These are phyloP conservation scores for Hemiscyllium ocellatum DNA, from an alignment of 2,113 vertebrate species.

Conservation along the genomic window DNA sequence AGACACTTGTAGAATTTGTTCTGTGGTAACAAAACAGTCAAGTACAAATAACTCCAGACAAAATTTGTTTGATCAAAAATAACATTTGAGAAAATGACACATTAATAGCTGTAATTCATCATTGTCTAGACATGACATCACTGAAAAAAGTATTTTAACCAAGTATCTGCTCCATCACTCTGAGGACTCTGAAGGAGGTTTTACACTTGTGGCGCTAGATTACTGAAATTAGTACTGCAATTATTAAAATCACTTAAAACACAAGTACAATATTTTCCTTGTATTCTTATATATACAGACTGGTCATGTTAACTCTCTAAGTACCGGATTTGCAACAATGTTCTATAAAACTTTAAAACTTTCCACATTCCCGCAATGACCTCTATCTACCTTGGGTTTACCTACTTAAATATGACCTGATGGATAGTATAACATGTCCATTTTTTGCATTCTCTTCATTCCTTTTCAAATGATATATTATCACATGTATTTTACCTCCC, in stretches of 20 bases:
- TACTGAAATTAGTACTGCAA: conserved; percentile 21
- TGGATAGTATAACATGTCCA: background rate
- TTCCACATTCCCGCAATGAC: background rate
- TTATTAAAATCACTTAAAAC: conserved; percentile 29
- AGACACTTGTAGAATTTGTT: background rate
- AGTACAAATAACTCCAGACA: background rate
- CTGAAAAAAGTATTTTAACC: conserved; percentile 28
- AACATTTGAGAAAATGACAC: conserved; percentile 18
- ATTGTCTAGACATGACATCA: conserved; percentile 37
- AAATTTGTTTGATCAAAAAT: conserved; percentile 31
- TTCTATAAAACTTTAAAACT: background rate
- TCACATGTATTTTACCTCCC: background rate
- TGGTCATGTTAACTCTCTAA: background rate
- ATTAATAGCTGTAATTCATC: conserved; percentile 36
- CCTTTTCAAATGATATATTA: background rate
- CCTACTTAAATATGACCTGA: background rate
- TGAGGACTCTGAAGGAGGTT: background rate
- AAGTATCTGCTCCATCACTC: conserved; percentile 20
- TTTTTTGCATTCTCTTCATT: background rate
- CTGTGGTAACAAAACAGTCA: background rate
- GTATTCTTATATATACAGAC: background rate
- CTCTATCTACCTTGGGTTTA: background rate
- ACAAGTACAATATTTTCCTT: conserved; percentile 8
- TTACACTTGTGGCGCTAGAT: background rate
- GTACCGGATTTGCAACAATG: background rate